Percentiles rank a stretch among this genome's conserved stretches.
Conservation (phyloP, 2,888 invertebrate species). For the Drosophila hamatofila region DNA sequence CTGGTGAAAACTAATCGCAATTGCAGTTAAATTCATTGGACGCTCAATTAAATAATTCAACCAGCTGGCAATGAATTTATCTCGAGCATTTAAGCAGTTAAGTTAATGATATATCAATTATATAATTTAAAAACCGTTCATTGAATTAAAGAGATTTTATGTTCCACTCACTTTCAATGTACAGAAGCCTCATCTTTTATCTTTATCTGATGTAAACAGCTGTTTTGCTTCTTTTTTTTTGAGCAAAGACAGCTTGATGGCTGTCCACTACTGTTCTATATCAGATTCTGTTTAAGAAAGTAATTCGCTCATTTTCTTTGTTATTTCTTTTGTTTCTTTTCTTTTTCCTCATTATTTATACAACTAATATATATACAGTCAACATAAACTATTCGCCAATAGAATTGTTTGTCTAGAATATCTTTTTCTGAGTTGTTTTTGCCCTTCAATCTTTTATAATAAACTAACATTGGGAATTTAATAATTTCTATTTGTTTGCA, state of each 20-base stretch:
- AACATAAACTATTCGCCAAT: too few species aligned
- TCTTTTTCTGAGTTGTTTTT: too few species aligned
- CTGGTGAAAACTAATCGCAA: slow-evolving; percentile 62
- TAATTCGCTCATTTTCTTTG: too few species aligned
- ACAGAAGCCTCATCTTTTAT: too few species aligned
- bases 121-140: neutral
- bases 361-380: neutral
- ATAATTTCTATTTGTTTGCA: neutral
- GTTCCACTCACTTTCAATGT: neutral
- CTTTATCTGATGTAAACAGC: neutral
- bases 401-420: too few species aligned
- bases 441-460: too few species aligned
- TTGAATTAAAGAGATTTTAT: neutral
- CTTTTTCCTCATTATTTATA: neutral
- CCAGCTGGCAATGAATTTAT: slow-evolving; percentile 30
- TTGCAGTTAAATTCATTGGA: slow-evolving; percentile 41
- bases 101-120: slow-evolving; percentile 15
- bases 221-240: too few species aligned
- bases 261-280: neutral
- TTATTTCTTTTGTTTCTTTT: too few species aligned
- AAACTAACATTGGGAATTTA: neutral
- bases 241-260: neutral
- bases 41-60: slow-evolving; percentile 59
- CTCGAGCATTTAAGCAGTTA: slow-evolving; percentile 14
- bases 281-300: neutral